Evolutionary conservation across 2,797 vertebrate genomes (phyloP).

Genomic region (Falco berigora): DNA sequence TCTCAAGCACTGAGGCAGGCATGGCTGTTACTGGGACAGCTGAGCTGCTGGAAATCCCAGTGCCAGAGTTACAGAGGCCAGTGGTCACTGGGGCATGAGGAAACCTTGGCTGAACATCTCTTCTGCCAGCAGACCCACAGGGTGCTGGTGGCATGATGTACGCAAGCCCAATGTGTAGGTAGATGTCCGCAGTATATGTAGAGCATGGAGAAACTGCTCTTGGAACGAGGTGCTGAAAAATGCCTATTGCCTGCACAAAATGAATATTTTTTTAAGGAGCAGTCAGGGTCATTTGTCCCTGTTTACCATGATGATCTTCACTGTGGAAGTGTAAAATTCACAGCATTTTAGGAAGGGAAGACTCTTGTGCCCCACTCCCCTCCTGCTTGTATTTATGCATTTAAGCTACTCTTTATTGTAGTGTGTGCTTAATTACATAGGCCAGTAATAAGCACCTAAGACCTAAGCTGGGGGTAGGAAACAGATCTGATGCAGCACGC

Average conservation of each 20-base stretch:
- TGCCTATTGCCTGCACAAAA: neutral
- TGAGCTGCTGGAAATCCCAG: neutral
- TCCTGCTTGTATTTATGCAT: neutral
- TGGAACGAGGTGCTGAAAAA: neutral
- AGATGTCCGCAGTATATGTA: neutral
- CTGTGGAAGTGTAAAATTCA: neutral
- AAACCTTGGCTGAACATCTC: neutral
- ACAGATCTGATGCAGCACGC: neutral
- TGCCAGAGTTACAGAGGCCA: neutral
- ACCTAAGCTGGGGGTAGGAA: neutral
- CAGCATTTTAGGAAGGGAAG: neutral
- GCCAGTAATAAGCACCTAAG: neutral
- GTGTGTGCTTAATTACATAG: neutral
- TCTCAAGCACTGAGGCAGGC: neutral
- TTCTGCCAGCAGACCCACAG: neutral
- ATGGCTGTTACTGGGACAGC: neutral
- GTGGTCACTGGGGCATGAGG: neutral
- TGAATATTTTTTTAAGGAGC: neutral
- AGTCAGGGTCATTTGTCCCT: neutral
- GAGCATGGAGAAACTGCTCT: neutral
- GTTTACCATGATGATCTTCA: neutral
- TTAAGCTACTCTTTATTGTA: neutral
- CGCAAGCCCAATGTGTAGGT: neutral
- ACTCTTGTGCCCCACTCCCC: too few relatives aligned
- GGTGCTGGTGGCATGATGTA: neutral